phyloP scores from a whole-genome alignment of 2,888 invertebrate species.

The Melinaea marsaeus region DNA sequence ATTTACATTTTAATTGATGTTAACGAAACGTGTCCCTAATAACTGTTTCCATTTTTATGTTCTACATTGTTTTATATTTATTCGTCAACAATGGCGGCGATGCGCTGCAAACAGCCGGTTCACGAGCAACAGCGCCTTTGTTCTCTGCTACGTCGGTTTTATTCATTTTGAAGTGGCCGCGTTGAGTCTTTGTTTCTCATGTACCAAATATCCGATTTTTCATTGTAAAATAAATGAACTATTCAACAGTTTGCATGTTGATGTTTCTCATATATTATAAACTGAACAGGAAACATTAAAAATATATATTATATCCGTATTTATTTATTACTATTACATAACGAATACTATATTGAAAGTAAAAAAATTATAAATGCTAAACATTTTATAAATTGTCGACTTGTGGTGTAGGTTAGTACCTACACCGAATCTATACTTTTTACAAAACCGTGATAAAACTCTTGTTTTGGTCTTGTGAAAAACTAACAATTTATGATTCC shows the following conservation, averaged over 20 bases:
- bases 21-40: constrained; percentile 29
- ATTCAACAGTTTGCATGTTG: neutral
- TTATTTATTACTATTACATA: neutral
- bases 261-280: neutral
- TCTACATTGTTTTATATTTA: constrained; percentile 17
- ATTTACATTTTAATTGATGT: constrained; percentile 26
- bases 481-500: no score
- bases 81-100: neutral
- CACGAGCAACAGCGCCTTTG: neutral
- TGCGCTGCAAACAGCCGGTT: neutral
- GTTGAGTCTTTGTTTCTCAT: neutral
- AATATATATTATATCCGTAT: neutral
- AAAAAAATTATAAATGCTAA: neutral
- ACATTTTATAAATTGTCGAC: no score
- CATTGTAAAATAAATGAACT: neutral
- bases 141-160: neutral
- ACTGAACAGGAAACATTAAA: no score
- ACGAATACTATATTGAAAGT: neutral
- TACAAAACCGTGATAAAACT: no score
- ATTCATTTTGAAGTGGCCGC: constrained; percentile 1
- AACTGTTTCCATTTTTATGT: constrained; percentile 22
- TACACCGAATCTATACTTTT: no score
- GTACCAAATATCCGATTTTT: neutral
- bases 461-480: no score
- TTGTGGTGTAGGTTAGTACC: no score